Percentiles rank a stretch among this genome's conserved stretches.
Evolutionary conservation across 2,888 invertebrate genomes (phyloP).

Genomic region (Drosophila nigritarsus): DNA sequence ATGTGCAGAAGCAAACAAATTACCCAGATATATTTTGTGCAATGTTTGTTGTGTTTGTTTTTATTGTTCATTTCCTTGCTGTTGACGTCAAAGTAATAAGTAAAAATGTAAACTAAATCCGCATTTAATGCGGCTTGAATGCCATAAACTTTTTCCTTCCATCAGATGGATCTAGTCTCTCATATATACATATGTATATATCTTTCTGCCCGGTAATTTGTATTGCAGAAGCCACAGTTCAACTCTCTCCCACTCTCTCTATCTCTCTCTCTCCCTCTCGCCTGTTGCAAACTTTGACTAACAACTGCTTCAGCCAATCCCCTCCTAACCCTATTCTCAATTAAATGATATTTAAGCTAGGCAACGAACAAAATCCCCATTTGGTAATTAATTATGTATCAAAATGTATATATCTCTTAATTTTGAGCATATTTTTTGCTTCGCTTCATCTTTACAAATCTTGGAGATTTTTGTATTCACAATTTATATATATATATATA

Average conservation of each 20-base stretch:
- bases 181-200: neutral
- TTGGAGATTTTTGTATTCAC: neutral
- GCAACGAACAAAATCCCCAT: conserved; percentile 4
- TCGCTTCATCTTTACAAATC: conserved; percentile 20
- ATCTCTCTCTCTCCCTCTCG: neutral
- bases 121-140: conserved; percentile 71
- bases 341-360: conserved; percentile 58
- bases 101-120: conserved; percentile 70
- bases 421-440: conserved; percentile 9
- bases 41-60: conserved; percentile 15
- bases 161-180: neutral
- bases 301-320: neutral
- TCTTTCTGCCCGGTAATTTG: conserved; percentile 51
- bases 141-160: conserved; percentile 32
- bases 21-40: conserved; percentile 52
- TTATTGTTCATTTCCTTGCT: neutral
- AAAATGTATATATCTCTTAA: conserved; percentile 34
- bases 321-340: neutral
- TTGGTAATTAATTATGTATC: conserved; percentile 72
- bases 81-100: conserved; percentile 41
- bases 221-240: conserved; percentile 26
- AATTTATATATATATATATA: neutral
- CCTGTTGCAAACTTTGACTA: conserved; percentile 31
- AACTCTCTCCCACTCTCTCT: neutral
- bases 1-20: conserved; percentile 55